Conservation (phyloP, 2,113 vertebrate genomes). For the Lophius piscatorius region DNA sequence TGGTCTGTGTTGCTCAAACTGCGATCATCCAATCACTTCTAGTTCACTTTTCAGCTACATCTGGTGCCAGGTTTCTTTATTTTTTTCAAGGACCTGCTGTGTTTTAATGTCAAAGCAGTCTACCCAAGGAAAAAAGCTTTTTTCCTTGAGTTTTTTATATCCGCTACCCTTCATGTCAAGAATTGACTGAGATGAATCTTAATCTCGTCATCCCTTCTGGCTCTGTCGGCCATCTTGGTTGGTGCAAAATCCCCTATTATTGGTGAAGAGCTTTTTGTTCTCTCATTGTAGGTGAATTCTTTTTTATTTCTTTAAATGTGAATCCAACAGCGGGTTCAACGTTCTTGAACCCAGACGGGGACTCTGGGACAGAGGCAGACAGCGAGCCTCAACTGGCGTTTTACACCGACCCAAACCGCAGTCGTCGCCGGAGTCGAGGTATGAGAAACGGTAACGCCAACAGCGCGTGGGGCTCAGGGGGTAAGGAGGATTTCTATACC, state of each 20-base stretch:
- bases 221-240: slow-evolving; percentile 1
- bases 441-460: slow-evolving; percentile 83
- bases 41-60: neutral
- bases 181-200: slow-evolving; percentile 7
- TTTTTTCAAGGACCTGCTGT: neutral
- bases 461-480: slow-evolving; percentile 84
- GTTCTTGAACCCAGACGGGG: slow-evolving; percentile 96
- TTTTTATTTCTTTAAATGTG: slow-evolving; percentile 58
- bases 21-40: too few species aligned
- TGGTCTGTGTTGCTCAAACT: too few species aligned
- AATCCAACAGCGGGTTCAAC: slow-evolving; percentile 90
- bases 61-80: neutral
- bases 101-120: neutral
- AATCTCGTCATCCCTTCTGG: neutral
- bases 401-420: slow-evolving; percentile 96
- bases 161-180: slow-evolving; percentile 19
- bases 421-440: slow-evolving; percentile 94
- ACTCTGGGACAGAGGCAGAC: slow-evolving; percentile 95
- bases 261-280: slow-evolving; percentile 15
- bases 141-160: neutral
- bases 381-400: slow-evolving; percentile 98
- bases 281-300: slow-evolving; percentile 47
- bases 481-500: slow-evolving; percentile 78
- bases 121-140: too few species aligned
- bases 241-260: slow-evolving; percentile 17